Conservation (phyloP, 2,113 vertebrate species). For the Labeo rohita region DNA sequence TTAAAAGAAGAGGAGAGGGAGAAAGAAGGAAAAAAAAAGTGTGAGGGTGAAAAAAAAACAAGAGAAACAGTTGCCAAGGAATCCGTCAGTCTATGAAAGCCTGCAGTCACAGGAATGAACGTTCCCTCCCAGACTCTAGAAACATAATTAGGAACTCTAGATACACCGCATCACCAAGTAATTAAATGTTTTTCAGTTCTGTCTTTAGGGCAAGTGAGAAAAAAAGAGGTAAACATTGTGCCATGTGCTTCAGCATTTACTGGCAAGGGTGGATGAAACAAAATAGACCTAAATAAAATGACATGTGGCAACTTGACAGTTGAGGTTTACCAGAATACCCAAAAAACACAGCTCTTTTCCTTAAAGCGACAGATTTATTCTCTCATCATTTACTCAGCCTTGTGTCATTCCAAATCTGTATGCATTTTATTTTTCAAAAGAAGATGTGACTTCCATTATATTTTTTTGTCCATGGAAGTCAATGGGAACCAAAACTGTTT, state of each 20-base stretch:
- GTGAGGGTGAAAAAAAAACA: constrained; percentile 9
- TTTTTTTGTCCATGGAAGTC: not conserved
- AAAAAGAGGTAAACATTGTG: constrained; percentile 36
- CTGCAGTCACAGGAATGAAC: constrained; percentile 42
- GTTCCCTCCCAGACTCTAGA: constrained; percentile 42
- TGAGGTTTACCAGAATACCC: not conserved
- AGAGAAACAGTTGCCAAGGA: constrained; percentile 56
- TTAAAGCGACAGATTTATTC: not conserved
- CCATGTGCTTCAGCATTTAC: not conserved
- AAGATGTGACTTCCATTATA: not conserved
- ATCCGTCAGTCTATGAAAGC: constrained; percentile 50
- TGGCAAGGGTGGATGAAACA: not conserved
- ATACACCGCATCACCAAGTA: constrained; percentile 40
- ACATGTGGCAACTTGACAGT: not conserved
- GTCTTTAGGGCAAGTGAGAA: constrained; percentile 41
- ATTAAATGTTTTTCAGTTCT: constrained; percentile 48
- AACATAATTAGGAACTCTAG: constrained; percentile 53
- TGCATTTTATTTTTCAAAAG: not conserved
- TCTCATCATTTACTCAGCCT: not conserved
- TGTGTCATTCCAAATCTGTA: not conserved
- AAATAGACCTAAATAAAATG: not conserved
- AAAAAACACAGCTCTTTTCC: not conserved
- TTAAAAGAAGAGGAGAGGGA: constrained; percentile 58
- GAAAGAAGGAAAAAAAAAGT: constrained; percentile 31
- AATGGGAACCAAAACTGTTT: not conserved